Base-by-base conservation (phyloP, 2,113 vertebrate genomes). In the Sialia sialis region DNA sequence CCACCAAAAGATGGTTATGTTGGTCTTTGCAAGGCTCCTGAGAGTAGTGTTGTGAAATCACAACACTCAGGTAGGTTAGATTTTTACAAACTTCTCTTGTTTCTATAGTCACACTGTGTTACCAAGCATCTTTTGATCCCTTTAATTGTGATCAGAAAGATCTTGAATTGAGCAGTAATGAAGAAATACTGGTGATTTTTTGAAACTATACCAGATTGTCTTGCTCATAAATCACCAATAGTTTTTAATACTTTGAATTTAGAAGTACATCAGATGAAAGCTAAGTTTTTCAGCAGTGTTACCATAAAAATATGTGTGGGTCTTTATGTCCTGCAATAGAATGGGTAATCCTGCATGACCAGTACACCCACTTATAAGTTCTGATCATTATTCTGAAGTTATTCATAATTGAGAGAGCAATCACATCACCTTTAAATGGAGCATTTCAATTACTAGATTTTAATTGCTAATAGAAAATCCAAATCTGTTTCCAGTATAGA, bases 1-100 rank as follows among this genome's bases (percentile, higher is more conserved):
- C 93, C 98, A 29, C 99, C 99, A 15, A 99, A 99, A 96, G 98
- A 98, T 43, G 99, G 99, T 16, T 99, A 98, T 77, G 76, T 98
- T 74, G 98, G 98, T 49, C 93, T 99, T 68, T 95, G 98, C 91
- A 98, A 99, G 95, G 99, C 99, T 14, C 46, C 97, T 0, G 99
- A 99, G 25, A 95, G 97, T n/a, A 98, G 97, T 10, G n/a, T 96
- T 36, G 98, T 98, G 69, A 99, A 99, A 91, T 99, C 99, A 1
- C 98, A 98, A 38, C 98, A 99, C 73, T 94, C 99, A 95, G 99
- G 99, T 99, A 96, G n/a, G 70, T 59, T n/a, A 7, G 19, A 23
- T 25, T 73, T 87, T 78, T 80, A 72, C 30, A 34, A 30, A 34
- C 7, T 64, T 59, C 3, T 56, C 11, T 55, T 29, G 0, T 11